A percentile compares a stretch with the other conserved stretches of the same genome.
These are phyloP conservation scores for Stenopsyche tienmushanensis DNA, from an alignment of 1,140 invertebrate genomes.

Conservation along the genomic window DNA sequence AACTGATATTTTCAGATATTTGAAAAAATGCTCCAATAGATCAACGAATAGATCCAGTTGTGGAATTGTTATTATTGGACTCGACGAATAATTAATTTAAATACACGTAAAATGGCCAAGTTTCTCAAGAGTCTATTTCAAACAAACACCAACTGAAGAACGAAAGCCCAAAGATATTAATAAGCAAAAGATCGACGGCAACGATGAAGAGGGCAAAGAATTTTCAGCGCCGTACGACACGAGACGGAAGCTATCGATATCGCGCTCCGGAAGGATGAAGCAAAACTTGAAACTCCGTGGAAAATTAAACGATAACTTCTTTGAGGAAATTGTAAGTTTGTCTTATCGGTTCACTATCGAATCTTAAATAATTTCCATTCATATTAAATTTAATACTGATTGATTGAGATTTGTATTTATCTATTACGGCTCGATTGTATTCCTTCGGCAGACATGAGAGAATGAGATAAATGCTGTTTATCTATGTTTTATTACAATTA, in stretches of 20 bases:
- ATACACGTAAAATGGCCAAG: conserved; percentile 53
- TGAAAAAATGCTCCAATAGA: too few relatives aligned
- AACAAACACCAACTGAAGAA: conserved; percentile 43
- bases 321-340: conserved; percentile 46
- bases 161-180: background rate
- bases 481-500: background rate
- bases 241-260: conserved; percentile 52
- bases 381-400: background rate
- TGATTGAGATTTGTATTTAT: background rate
- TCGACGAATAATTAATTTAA: too few relatives aligned
- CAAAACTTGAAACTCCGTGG: conserved; percentile 50
- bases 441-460: background rate
- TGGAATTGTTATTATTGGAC: too few relatives aligned
- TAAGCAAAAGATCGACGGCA: conserved; percentile 42
- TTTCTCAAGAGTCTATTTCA: conserved; percentile 49
- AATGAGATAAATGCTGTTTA: too few relatives aligned
- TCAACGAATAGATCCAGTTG: too few relatives aligned
- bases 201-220: conserved; percentile 42
- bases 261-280: conserved; percentile 52
- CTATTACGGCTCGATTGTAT: background rate
- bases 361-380: background rate
- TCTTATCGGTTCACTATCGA: background rate
- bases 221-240: conserved; percentile 44
- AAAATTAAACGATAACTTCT: conserved; percentile 50
- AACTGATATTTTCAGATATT: too few relatives aligned